Evolutionary conservation across 2,113 vertebrate genomes (phyloP), one percentile per base, ranked within the genome.

Genomic region (Rhegmatorhina hoffmannsi): DNA sequence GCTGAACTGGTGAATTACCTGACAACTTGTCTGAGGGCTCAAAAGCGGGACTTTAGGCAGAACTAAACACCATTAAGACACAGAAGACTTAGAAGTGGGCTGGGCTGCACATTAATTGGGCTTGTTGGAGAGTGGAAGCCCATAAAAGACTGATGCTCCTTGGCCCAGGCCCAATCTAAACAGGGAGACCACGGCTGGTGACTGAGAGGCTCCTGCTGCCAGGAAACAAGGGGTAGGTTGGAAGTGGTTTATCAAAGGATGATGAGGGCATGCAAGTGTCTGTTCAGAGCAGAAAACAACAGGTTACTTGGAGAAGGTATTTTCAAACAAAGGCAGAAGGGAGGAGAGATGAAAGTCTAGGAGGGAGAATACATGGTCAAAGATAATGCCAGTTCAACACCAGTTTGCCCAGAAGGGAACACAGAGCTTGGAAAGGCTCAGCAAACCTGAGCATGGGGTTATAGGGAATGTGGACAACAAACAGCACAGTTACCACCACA

Each of bases 1-100:
- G 63, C 79, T 87, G 80, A 64, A 81, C 73, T 28, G 90, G 86
- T 59, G 74, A 91, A 90, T 94, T 26, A 92, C 62, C 89, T 59
- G 80, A 93, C 17, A 3, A 55, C n/a, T 5, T 5, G 33, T 86
- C 43, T 81, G 72, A 90, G 82, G 24, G 68, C 92, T 78, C 80
- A 40, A 15, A 79, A 89, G 73, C 0, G 3, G 76, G 83, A 81
- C 68, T 36, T 63, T 17, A 90, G 68, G 84, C 76, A 87, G 11
- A 6, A 80, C 70, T 34, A 77, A 86, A 88, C 18, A 11, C 64
- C 59, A 31, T 43, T 62, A 44, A 80, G 90, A 90, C 17, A 92
- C 53, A 0, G 8, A 96, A 53, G 92, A 19, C 85, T 88, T 79
- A 84, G 72, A 3, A 59, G 68, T 78, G 77, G 83, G 79, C 16